Base-by-base conservation (phyloP, 1,140 invertebrate species). In the Drosophila teissieri region DNA sequence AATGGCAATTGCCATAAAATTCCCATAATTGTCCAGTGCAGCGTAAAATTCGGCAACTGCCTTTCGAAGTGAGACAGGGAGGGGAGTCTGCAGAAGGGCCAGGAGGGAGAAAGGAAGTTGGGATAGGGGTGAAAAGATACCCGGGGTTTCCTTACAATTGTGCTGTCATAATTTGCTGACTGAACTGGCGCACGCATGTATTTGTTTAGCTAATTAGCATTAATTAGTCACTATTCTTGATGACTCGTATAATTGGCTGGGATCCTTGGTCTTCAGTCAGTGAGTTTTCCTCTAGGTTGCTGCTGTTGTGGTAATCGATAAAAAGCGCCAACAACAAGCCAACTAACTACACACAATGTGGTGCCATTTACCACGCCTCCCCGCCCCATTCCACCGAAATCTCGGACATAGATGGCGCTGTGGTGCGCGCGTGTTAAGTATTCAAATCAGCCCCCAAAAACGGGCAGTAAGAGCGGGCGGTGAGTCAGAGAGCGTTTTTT, bases 1-100 rank as follows among this genome's bases (percentile, higher is more conserved):
- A 74, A 73, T 88, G 58, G 65, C 74, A 89, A 89, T 84, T 73
- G 84, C 76, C 85, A 83, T 89, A 90, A 89, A 89, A 89, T 55
- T 62, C 77, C 72, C 80, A 90, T 89, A 89, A 89, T 89, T 89
- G 85, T 69, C 70, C 68, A 80, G 68, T 89, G 76, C 80, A 78
- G 85, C 77, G 77, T 89, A 78, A 89, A 89, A 89, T 89, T 90
- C 53, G 77, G 45, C 68, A 83, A 76, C 73, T 80, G 75, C 42
- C 67, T 67, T 57, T 53, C 36, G 31, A 39, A 45, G 42, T 42
- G 53, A 15, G 31, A 65, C 34, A 36, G 34, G 37, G n/a, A 48
- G 34, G 46, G 53, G 52, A 75, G 54, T 56, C 53, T 15, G 40
- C 14, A 57, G 72, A 39, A 46, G 15, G 6, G n/a, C 22, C 15